Evolutionary conservation across 2,888 invertebrate species (phyloP).

Genomic region (Ptycholaimellus sp.): DNA sequence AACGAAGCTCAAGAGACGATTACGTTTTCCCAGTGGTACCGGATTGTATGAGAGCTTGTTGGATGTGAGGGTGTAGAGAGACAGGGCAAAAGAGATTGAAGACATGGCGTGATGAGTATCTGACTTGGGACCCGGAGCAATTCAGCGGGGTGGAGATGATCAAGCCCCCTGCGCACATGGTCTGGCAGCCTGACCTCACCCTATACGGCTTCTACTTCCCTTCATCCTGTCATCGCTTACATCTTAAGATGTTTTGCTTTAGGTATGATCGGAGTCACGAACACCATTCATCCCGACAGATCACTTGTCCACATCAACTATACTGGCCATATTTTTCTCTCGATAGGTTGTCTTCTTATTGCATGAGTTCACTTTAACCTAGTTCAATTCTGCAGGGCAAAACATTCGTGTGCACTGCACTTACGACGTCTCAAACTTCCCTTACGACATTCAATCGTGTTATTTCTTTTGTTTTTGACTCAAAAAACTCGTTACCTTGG

Average conservation of each 20-base stretch:
- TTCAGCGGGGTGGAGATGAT: slow-evolving; percentile 40
- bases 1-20: not conserved
- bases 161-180: slow-evolving; percentile 38
- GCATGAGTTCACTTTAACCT: too few species aligned
- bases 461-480: not conserved
- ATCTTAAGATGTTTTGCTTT: too few species aligned
- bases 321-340: too few species aligned
- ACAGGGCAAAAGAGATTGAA: too few species aligned
- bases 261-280: too few species aligned
- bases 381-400: too few species aligned
- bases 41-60: not conserved
- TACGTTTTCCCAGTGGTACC: not conserved
- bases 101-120: slow-evolving; percentile 43
- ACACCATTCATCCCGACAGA: too few species aligned
- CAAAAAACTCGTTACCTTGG: too few species aligned
- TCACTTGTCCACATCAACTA: too few species aligned
- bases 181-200: slow-evolving; percentile 41
- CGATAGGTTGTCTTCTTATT: too few species aligned
- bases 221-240: too few species aligned
- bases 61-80: too few species aligned
- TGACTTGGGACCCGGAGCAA: slow-evolving; percentile 44
- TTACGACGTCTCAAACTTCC: not conserved
- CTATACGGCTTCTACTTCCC: not conserved
- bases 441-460: not conserved
- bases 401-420: not conserved